A percentile compares a stretch with the other conserved stretches of the same genome.
phyloP scores from a whole-genome alignment of 2,113 vertebrate genomes.

The Arizona elegans region DNA sequence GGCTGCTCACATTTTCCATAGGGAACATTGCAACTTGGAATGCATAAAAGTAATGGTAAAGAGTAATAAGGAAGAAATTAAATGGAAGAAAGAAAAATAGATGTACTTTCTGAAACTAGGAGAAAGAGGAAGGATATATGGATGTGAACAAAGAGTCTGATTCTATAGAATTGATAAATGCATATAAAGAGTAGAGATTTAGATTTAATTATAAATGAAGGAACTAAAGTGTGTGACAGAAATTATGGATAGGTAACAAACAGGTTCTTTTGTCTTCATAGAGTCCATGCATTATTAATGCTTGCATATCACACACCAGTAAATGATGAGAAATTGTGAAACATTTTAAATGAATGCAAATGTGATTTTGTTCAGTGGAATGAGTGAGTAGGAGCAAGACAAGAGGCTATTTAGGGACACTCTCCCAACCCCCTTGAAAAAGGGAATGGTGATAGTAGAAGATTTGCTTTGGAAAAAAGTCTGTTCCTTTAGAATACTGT shows the following conservation, averaged over 20 bases:
- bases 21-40: not conserved
- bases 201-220: not conserved
- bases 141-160: not conserved
- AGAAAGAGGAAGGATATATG: not conserved
- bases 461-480: not conserved
- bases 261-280: not conserved
- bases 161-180: not conserved
- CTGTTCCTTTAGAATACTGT: not conserved
- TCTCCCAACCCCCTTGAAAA: not conserved
- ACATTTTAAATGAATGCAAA: not conserved
- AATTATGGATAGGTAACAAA: not conserved
- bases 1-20: not conserved
- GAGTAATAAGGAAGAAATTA: not conserved
- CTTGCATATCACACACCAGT: not conserved
- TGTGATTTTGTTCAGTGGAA: not conserved
- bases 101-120: not conserved
- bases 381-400: not conserved
- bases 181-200: not conserved
- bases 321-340: not conserved
- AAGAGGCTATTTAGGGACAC: not conserved
- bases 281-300: not conserved
- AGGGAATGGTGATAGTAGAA: not conserved
- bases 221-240: not conserved
- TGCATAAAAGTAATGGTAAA: not conserved
- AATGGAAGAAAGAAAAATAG: not conserved